Conservation (phyloP, 23 tunicate species). For the Halocynthia roretzi region DNA sequence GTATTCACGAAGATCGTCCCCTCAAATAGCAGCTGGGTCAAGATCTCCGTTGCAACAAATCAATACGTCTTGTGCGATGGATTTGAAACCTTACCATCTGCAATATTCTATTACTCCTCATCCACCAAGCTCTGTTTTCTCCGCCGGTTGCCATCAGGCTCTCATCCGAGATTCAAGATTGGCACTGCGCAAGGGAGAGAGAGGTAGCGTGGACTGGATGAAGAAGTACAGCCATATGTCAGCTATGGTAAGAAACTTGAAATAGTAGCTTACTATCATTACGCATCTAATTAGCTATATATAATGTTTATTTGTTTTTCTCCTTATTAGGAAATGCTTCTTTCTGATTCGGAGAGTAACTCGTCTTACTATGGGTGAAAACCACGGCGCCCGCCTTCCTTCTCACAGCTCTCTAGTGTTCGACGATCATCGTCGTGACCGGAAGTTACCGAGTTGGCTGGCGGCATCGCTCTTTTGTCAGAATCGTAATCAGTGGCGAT, state of each 20-base stretch:
- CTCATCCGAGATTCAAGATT: background rate
- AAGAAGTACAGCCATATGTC: conserved; percentile 87
- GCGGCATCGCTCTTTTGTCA: conserved; percentile 73
- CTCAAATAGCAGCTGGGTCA: background rate
- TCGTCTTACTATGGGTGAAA: conserved; percentile 68
- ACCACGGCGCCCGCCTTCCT: conserved; percentile 56
- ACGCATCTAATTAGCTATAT: background rate
- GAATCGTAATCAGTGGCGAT: conserved; percentile 91
- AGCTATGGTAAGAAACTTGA: conserved; percentile 64
- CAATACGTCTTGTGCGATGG: conserved; percentile 15
- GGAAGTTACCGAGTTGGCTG: conserved; percentile 19
- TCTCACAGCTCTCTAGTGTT: background rate
- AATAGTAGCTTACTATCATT: background rate
- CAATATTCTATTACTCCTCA: conserved; percentile 86
- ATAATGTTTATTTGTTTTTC: conserved; percentile 1
- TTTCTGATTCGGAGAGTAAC: conserved; percentile 63
- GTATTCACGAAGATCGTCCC: conserved; percentile 15
- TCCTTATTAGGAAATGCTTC: conserved; percentile 86
- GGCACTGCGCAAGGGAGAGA: conserved; percentile 6
- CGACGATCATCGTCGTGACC: background rate
- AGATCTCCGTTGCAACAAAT: conserved; percentile 17
- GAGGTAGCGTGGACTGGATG: conserved; percentile 64
- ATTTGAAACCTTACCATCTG: conserved; percentile 72
- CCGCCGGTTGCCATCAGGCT: conserved; percentile 38
- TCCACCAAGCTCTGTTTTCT: conserved; percentile 69